A percentile compares a stretch with the other conserved stretches of the same genome.
Evolutionary conservation across 2,888 invertebrate species (phyloP).

Genomic region (Nemoura dubitans): DNA sequence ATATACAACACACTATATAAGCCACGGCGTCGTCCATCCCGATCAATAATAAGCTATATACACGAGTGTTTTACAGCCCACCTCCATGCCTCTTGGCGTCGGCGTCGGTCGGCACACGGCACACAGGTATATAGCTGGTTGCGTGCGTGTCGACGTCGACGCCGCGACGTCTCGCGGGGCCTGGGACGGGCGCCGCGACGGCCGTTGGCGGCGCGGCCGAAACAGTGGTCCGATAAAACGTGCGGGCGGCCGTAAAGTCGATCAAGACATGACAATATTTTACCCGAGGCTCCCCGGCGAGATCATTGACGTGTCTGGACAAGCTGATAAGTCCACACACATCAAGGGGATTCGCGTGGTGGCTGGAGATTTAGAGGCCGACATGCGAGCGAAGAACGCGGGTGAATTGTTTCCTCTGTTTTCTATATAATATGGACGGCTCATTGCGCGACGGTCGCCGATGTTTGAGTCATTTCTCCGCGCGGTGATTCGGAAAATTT

Average conservation of each 20-base stretch:
- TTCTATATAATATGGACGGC: too few relatives aligned
- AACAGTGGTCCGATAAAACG: not conserved
- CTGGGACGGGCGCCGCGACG: not conserved
- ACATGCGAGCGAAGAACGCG: not conserved
- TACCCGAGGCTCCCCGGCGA: not conserved
- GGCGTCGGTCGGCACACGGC: not conserved
- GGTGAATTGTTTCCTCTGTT: not conserved
- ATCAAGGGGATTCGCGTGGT: not conserved
- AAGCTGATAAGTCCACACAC: not conserved
- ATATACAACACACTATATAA: constrained; percentile 27
- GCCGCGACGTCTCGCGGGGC: not conserved
- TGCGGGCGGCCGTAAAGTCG: not conserved
- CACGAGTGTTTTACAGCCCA: constrained; percentile 30
- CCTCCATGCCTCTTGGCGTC: not conserved
- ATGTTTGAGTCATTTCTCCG: not conserved
- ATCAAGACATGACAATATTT: constrained; percentile 27
- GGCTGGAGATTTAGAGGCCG: not conserved
- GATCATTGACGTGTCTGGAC: not conserved
- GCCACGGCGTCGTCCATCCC: not conserved
- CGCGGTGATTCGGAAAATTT: too few relatives aligned
- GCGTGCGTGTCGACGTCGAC: not conserved
- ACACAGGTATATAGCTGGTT: not conserved
- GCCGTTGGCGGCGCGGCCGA: not conserved
- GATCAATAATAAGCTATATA: constrained; percentile 41
- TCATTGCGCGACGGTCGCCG: not conserved